Percentiles rank a stretch among this genome's conserved stretches.
Conservation (phyloP, 2,113 vertebrate species). For the Rhea americana region DNA sequence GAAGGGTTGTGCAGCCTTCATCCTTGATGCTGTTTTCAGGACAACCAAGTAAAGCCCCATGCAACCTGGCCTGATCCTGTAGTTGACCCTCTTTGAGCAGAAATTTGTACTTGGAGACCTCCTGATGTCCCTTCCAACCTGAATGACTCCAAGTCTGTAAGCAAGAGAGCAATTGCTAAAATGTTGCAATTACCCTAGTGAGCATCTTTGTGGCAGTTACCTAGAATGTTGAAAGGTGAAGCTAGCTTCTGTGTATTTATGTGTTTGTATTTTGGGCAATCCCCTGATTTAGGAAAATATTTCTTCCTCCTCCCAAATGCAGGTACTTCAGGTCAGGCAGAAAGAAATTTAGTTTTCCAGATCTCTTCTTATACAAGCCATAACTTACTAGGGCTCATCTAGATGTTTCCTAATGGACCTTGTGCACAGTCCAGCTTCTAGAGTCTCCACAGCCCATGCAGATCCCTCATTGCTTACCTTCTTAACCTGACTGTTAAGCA, state of each 20-base stretch:
- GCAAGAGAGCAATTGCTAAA: not conserved
- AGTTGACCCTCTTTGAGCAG: not conserved
- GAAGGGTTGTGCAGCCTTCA: not conserved
- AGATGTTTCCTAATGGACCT: not conserved
- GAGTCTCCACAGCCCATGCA: not conserved
- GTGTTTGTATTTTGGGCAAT: not conserved
- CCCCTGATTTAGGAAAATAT: not conserved
- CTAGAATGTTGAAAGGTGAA: not conserved
- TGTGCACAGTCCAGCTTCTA: not conserved
- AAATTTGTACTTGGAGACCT: not conserved
- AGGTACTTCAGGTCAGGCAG: not conserved
- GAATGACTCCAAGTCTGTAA: not conserved
- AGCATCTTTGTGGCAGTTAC: not conserved
- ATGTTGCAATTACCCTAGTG: not conserved
- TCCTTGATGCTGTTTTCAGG: not conserved
- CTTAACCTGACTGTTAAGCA: not conserved
- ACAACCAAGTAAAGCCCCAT: not conserved
- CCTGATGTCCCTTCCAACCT: not conserved
- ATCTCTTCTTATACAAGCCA: not conserved
- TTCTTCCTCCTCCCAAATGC: not conserved
- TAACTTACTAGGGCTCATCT: not conserved
- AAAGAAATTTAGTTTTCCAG: not conserved
- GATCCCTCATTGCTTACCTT: not conserved
- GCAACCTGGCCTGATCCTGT: not conserved
- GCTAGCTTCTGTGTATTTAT: rapidly evolving